Evolutionary conservation across 2,888 invertebrate species (phyloP).

Genomic region (Bugulina stolonifera): DNA sequence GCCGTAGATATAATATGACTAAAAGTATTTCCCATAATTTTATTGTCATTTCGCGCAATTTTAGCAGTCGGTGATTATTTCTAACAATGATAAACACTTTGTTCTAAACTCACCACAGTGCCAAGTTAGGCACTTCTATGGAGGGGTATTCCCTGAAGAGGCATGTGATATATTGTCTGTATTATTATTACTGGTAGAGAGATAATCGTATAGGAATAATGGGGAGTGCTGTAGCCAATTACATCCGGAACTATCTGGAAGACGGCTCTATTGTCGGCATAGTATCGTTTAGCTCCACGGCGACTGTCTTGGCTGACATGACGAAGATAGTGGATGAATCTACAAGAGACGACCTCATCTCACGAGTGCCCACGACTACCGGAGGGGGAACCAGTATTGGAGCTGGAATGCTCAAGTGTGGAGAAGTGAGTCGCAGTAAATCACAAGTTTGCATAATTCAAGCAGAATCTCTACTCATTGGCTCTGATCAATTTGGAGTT

Average conservation of each 20-base stretch:
- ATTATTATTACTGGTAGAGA: not conserved
- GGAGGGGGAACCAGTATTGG: constrained; percentile 20
- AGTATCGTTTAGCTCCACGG: not conserved
- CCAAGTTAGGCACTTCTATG: too few relatives aligned
- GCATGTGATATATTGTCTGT: too few relatives aligned
- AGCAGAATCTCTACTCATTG: too few relatives aligned
- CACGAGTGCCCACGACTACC: not conserved
- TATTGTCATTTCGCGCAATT: too few relatives aligned
- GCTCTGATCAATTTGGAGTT: too few relatives aligned
- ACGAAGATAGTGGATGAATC: not conserved
- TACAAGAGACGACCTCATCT: constrained; percentile 5
- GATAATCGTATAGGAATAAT: constrained; percentile 8
- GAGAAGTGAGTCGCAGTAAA: constrained; percentile 7
- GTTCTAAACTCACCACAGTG: too few relatives aligned
- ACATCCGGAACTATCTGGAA: constrained; percentile 10
- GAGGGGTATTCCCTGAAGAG: too few relatives aligned
- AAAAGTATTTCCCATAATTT: too few relatives aligned
- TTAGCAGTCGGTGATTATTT: too few relatives aligned
- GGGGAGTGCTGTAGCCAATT: constrained; percentile 22
- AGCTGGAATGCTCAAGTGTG: not conserved
- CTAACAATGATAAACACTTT: too few relatives aligned
- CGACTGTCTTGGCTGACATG: not conserved
- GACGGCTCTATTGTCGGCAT: not conserved
- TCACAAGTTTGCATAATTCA: too few relatives aligned
- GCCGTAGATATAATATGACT: too few relatives aligned